Conservation (phyloP, 2,113 vertebrate genomes). For the Neogale vison region DNA sequence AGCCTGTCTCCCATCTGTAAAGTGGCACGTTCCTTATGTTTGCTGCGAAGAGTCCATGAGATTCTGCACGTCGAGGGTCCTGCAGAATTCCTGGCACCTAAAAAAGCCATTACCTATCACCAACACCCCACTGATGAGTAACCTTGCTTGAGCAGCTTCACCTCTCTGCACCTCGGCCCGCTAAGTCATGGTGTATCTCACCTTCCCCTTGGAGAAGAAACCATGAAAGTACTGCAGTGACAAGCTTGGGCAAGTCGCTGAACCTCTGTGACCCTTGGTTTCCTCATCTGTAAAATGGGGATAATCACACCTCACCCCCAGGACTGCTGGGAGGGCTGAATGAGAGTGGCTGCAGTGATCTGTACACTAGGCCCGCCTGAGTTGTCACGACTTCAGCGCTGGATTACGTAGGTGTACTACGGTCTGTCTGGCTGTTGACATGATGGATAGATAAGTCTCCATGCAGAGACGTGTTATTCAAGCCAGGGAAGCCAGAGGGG, state of each 20-base stretch:
- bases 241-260: background rate
- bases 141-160: background rate
- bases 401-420: too few species aligned
- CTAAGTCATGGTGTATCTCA: background rate
- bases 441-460: background rate
- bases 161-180: background rate
- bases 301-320: fast-evolving
- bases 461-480: background rate
- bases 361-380: background rate
- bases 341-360: background rate
- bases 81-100: background rate
- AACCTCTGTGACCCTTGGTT: background rate
- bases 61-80: fast-evolving
- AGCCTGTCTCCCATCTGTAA: background rate
- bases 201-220: background rate
- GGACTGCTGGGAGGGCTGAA: background rate
- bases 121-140: fast-evolving
- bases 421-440: background rate
- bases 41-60: background rate
- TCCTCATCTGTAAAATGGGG: background rate
- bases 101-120: background rate
- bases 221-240: background rate
- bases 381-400: background rate
- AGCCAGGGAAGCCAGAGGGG: background rate
- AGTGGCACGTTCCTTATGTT: background rate